These are phyloP conservation scores for Drosophila nannoptera DNA, from an alignment of 1,140 invertebrate species.

Conservation along the genomic window DNA sequence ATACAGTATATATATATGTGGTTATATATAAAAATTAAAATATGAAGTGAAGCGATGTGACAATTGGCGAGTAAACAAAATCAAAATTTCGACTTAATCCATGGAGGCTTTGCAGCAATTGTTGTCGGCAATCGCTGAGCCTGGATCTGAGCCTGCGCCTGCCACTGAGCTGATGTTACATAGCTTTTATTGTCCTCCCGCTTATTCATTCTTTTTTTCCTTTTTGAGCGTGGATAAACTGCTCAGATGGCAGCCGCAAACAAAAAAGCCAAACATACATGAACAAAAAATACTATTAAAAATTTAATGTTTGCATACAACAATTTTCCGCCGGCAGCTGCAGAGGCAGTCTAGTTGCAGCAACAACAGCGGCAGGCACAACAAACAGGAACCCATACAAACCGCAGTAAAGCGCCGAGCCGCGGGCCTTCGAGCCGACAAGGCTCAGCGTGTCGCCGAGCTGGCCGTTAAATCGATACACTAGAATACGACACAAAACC, in stretches of 20 bases:
- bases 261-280: background rate
- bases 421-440: slow-evolving; percentile 17
- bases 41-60: slow-evolving; percentile 1
- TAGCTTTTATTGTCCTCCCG: no score
- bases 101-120: slow-evolving; percentile 23
- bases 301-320: slow-evolving; percentile 74
- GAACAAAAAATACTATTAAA: slow-evolving; percentile 58
- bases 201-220: slow-evolving; percentile 1
- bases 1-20: background rate
- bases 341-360: slow-evolving; percentile 2
- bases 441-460: slow-evolving; percentile 47
- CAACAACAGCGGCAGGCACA: background rate
- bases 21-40: background rate
- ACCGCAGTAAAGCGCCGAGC: slow-evolving; percentile 46
- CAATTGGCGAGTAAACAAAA: slow-evolving; percentile 35
- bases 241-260: slow-evolving; percentile 17
- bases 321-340: slow-evolving; percentile 60
- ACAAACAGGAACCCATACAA: slow-evolving; percentile 48
- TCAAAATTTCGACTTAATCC: slow-evolving; percentile 13
- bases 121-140: slow-evolving; percentile 12
- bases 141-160: background rate
- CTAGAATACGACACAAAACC: slow-evolving; percentile 63
- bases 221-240: slow-evolving; percentile 11
- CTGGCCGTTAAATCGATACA: slow-evolving; percentile 71
- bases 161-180: no score